A percentile compares a stretch with the other conserved stretches of the same genome.
These are phyloP conservation scores for Furnarius figulus DNA, from an alignment of 2,113 vertebrate species.

Conservation along the genomic window DNA sequence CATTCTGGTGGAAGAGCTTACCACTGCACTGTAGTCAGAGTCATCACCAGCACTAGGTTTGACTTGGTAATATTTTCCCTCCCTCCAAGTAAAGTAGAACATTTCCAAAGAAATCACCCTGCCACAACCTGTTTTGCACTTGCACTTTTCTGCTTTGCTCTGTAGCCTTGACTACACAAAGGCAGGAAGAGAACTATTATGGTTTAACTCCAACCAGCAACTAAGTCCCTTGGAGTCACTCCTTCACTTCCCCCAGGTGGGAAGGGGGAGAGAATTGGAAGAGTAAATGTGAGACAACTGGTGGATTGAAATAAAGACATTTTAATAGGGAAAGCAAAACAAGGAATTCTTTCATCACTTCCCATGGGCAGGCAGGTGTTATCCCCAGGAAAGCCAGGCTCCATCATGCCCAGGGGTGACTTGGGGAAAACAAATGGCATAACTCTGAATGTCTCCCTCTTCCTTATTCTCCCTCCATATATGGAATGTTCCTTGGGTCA, in stretches of 20 bases:
- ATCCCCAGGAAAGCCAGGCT: background rate
- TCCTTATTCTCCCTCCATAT: background rate
- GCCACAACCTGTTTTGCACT: background rate
- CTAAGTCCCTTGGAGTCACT: rapidly evolving
- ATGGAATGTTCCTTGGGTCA: background rate
- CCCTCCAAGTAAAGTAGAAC: background rate
- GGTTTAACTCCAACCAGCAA: background rate
- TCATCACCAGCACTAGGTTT: background rate
- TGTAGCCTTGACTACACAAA: background rate
- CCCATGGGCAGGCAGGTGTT: background rate
- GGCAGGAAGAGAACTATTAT: background rate
- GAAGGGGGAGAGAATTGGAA: background rate
- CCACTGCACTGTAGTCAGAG: background rate
- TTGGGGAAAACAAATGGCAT: background rate
- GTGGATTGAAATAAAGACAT: background rate
- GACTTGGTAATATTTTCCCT: background rate
- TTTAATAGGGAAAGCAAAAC: background rate
- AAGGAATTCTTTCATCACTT: background rate
- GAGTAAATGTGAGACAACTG: background rate
- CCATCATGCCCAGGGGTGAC: rapidly evolving
- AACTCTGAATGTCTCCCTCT: rapidly evolving
- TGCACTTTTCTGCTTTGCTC: background rate
- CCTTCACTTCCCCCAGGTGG: rapidly evolving
- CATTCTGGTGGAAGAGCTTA: background rate
- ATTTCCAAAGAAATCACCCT: background rate